phyloP scores from a whole-genome alignment of 2,797 vertebrate genomes.

The Toxotes lorentzi region DNA sequence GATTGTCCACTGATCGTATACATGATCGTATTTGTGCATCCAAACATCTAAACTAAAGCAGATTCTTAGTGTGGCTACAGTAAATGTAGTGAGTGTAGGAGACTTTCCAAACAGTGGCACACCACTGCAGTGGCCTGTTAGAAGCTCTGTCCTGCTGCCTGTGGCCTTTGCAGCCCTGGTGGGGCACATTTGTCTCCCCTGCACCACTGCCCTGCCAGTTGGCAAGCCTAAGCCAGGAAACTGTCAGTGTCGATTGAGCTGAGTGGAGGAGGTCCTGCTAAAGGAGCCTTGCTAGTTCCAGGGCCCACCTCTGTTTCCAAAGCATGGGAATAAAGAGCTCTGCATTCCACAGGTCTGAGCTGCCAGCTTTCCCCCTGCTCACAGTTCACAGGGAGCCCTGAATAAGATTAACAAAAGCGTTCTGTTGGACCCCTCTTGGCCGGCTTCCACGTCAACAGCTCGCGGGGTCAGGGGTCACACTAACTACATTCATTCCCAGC shows the following conservation, averaged over 20 bases:
- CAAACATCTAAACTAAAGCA: conserved; percentile 11
- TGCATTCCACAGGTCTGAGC: conserved; percentile 95
- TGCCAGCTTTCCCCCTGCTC: conserved; percentile 92
- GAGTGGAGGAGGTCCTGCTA: conserved; percentile 90
- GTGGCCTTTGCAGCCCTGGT: conserved; percentile 81
- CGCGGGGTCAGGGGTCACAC: conserved; percentile 98
- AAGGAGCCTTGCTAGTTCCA: conserved; percentile 91
- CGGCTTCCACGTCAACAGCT: conserved; percentile 98
- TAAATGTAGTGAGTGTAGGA: conserved; percentile 47
- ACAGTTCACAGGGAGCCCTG: conserved; percentile 95
- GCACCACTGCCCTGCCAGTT: conserved; percentile 92
- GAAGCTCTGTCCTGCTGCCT: conserved; percentile 82
- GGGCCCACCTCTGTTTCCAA: conserved; percentile 95
- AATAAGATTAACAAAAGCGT: conserved; percentile 99
- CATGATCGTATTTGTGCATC: conserved; percentile 2
- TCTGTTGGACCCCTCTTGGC: conserved; percentile 98
- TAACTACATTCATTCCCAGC: conserved; percentile 99
- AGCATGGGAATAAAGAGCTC: conserved; percentile 93
- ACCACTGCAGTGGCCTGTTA: conserved; percentile 74
- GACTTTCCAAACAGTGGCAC: conserved; percentile 62
- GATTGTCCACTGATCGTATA: not conserved
- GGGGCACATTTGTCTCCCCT: conserved; percentile 85
- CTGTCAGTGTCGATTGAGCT: conserved; percentile 98
- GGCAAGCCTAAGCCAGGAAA: conserved; percentile 95
- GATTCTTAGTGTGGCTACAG: conserved; percentile 39